phyloP scores from a whole-genome alignment of 2,113 vertebrate genomes.

The Boleophthalmus pectinirostris region DNA sequence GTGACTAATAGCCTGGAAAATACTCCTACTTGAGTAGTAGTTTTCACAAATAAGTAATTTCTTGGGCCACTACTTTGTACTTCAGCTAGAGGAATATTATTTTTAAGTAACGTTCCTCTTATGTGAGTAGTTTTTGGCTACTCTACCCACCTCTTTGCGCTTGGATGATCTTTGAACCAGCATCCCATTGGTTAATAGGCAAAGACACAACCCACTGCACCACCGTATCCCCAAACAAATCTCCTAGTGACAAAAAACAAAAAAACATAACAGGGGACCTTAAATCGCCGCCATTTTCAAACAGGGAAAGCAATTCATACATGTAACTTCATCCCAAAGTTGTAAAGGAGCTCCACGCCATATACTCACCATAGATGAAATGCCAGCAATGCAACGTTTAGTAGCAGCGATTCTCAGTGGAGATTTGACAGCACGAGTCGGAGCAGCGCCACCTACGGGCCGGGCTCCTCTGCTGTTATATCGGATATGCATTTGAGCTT shows the following conservation, averaged over 20 bases:
- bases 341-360: slow-evolving; percentile 27
- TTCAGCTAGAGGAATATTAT: no score
- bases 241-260: background rate
- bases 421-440: slow-evolving; percentile 25
- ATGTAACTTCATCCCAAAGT: slow-evolving; percentile 11
- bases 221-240: background rate
- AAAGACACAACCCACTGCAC: no score
- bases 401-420: slow-evolving; percentile 42
- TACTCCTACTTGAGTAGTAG: no score
- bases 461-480: slow-evolving; percentile 19
- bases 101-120: no score
- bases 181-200: no score
- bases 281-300: slow-evolving; percentile 2
- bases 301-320: background rate
- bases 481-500: slow-evolving; percentile 51
- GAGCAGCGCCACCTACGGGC: slow-evolving; percentile 39
- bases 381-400: slow-evolving; percentile 45
- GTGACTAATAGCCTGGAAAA: no score
- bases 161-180: background rate
- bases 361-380: slow-evolving; percentile 41
- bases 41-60: no score
- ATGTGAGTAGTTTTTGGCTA: no score
- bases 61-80: no score
- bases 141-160: background rate
- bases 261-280: background rate